A percentile compares a stretch with the other conserved stretches of the same genome.
Evolutionary conservation across 2,888 invertebrate genomes (phyloP).

Genomic region (Anthrax anthrax): DNA sequence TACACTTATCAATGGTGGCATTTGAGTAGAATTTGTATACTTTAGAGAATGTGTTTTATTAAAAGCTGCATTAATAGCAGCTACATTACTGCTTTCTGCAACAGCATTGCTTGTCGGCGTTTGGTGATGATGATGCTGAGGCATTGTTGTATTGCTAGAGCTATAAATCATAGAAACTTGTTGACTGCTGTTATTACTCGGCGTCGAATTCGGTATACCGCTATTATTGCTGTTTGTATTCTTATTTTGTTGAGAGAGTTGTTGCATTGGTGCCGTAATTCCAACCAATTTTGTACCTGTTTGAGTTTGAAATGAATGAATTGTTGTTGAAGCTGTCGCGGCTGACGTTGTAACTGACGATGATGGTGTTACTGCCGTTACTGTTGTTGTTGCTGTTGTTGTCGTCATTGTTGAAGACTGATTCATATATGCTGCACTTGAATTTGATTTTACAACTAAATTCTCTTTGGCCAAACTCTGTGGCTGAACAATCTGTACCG

Average conservation of each 20-base stretch:
- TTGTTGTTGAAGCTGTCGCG: slow-evolving; percentile 14
- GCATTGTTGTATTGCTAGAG: not conserved
- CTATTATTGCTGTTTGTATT: slow-evolving; percentile 10
- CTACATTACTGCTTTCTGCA: not conserved
- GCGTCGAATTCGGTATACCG: not conserved
- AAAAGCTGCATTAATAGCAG: not conserved
- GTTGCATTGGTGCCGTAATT: slow-evolving; percentile 33
- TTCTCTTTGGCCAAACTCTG: slow-evolving; percentile 15
- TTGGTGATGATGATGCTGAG: not conserved
- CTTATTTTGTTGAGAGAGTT: slow-evolving; percentile 9
- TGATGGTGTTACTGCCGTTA: not conserved
- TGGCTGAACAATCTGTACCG: slow-evolving; percentile 32
- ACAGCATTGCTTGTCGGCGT: not conserved
- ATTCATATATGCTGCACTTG: not conserved
- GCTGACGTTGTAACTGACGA: slow-evolving; percentile 15
- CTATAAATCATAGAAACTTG: not conserved
- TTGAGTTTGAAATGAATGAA: slow-evolving; percentile 19
- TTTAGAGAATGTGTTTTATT: slow-evolving; percentile 7
- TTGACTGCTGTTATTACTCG: not conserved
- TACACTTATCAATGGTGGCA: slow-evolving; percentile 18
- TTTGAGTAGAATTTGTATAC: not conserved
- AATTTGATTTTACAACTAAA: not conserved
- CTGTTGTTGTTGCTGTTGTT: slow-evolving; percentile 18
- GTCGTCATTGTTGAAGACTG: slow-evolving; percentile 1
- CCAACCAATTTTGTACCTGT: slow-evolving; percentile 29